phyloP scores from a whole-genome alignment of 2,797 vertebrate genomes.

The Gastrophryne carolinensis region DNA sequence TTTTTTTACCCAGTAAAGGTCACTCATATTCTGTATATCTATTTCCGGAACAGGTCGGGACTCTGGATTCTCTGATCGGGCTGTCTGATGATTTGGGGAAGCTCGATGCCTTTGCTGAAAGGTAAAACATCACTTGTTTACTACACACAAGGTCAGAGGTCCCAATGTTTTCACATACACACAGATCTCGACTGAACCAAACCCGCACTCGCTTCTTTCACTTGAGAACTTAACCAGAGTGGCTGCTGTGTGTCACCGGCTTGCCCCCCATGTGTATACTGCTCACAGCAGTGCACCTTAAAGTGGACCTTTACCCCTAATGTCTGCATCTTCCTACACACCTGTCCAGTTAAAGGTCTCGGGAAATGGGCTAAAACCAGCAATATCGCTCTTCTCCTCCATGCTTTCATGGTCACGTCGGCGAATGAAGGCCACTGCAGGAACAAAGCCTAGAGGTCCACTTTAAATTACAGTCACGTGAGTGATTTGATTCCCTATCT shows the following conservation, averaged over 20 bases:
- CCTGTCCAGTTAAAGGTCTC: too few species aligned
- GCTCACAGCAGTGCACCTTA: neutral
- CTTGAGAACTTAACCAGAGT: slow-evolving; percentile 28
- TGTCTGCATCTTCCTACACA: too few species aligned
- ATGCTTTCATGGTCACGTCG: too few species aligned
- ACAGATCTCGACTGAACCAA: slow-evolving; percentile 58
- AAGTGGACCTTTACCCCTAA: too few species aligned
- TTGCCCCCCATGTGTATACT: slow-evolving; percentile 5
- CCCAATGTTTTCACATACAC: slow-evolving; percentile 59
- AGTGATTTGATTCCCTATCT: too few species aligned
- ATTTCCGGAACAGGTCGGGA: slow-evolving; percentile 81
- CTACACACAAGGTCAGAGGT: slow-evolving; percentile 63
- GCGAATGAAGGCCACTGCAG: too few species aligned
- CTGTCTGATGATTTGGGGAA: slow-evolving; percentile 88
- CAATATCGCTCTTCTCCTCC: too few species aligned
- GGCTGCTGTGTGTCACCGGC: slow-evolving; percentile 25
- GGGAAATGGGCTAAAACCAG: too few species aligned
- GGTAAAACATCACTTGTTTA: slow-evolving; percentile 80
- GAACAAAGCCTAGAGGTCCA: too few species aligned
- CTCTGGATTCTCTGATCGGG: slow-evolving; percentile 86
- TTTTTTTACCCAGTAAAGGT: too few species aligned
- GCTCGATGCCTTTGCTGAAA: slow-evolving; percentile 86
- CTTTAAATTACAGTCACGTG: too few species aligned
- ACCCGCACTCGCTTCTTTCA: slow-evolving; percentile 27
- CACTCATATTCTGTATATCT: neutral